Base-by-base conservation (phyloP, 2,888 invertebrate genomes). In the Yponomeuta evonymella region DNA sequence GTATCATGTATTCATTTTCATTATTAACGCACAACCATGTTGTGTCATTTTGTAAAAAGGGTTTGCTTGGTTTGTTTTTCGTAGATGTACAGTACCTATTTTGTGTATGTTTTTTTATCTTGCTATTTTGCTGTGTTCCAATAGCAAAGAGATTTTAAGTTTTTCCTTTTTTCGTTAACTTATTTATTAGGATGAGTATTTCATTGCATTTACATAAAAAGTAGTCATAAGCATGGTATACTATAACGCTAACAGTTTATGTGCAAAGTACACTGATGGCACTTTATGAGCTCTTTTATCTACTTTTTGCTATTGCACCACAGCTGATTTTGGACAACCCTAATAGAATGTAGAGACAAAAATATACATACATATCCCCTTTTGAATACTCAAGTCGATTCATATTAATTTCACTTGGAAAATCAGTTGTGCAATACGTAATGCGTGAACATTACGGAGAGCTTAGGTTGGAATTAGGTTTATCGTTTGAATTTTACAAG, bases 391-490 rank as follows among this genome's bases (percentile, higher is more conserved):
- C 92, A 92, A 84, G 82, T 81, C 83, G 81, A 85, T 83, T 88
- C 51, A 58, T 87, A 88, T 88, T 84, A 83, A 81, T 84, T 79
- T 86, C 79, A 85, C 81, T 84, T 78, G 79, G 86, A 86, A 89
- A 85, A 87, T 86, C 91, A 86, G 89, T 87, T 84, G 92, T 92
- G 92, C 91, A 92, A 92, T 90, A 90, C 84, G 48, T 58, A 58
- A 86, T 87, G 82, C 83, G 83, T 88, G 8, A 5, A 6, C 43
- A 8, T 8, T 43, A 87, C 87, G 85, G 87, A 85, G 84, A 85
- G 88, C 88, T 90, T 90, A 91, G 89, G 85, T 91, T 90, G 89
- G 84, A 88, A 80, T 87, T 90, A 90, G 87, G 84, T 89, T 86
- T 88, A 89, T 87, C 83, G 85, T 90, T 91, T 90, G 87, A 86